A percentile compares a stretch with the other conserved stretches of the same genome.
Evolutionary conservation across 2,888 invertebrate genomes (phyloP).

Genomic region (Cephalotes varians): DNA sequence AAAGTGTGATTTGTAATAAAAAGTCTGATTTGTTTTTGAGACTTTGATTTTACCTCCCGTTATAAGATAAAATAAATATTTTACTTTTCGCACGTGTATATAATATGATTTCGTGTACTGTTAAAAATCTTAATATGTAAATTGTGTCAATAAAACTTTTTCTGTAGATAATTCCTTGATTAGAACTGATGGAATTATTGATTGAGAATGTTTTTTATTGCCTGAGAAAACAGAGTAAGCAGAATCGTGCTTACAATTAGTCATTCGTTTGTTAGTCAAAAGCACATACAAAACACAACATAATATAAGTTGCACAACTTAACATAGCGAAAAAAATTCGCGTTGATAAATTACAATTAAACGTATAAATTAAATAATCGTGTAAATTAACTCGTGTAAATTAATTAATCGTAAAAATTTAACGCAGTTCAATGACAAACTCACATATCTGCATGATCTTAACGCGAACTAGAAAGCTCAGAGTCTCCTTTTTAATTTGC

Average conservation of each 20-base stretch:
- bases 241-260: no score
- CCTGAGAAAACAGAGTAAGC: no score
- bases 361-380: background rate
- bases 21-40: background rate
- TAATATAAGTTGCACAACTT: no score
- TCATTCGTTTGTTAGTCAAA: background rate
- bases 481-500: no score
- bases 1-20: no score
- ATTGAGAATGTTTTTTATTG: background rate
- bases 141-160: background rate
- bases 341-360: background rate
- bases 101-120: background rate
- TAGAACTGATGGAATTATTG: background rate
- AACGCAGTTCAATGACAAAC: no score
- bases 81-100: background rate
- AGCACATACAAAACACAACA: background rate
- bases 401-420: no score
- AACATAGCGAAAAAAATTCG: background rate
- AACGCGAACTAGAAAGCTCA: no score
- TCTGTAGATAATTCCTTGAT: background rate
- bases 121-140: background rate
- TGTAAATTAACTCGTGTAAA: background rate
- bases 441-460: no score
- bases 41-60: background rate
- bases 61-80: conserved; percentile 8